A percentile compares a stretch with the other conserved stretches of the same genome.
Conservation (phyloP, 2,797 vertebrate species). For the Rhodeus uyekii region DNA sequence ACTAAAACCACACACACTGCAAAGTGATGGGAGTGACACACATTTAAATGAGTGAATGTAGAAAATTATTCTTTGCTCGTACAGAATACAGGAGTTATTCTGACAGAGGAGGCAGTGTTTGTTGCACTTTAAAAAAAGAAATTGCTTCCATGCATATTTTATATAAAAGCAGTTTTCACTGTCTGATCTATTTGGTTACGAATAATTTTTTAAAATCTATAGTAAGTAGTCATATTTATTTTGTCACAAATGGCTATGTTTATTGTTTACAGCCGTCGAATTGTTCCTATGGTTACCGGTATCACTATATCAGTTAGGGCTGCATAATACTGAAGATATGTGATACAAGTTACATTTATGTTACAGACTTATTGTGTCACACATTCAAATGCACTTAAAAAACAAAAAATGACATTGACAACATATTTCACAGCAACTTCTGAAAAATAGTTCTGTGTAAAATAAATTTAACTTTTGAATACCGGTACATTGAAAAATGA, state of each 20-base stretch:
- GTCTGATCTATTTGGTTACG: background rate
- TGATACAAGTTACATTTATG: too few species aligned
- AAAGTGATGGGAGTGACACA: background rate
- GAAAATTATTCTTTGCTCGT: background rate
- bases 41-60: background rate
- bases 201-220: background rate
- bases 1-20: conserved; percentile 18
- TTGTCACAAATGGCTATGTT: background rate
- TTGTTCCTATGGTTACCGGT: background rate
- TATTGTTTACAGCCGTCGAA: background rate
- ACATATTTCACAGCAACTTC: too few species aligned
- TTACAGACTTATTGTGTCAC: too few species aligned
- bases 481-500: background rate
- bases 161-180: conserved; percentile 1
- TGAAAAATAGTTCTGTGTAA: too few species aligned
- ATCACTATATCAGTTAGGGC: background rate
- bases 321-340: background rate
- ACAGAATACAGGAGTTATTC: background rate
- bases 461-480: background rate
- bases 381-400: too few species aligned
- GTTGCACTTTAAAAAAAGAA: too few species aligned
- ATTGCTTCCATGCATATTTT: background rate
- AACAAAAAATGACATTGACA: too few species aligned
- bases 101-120: background rate
- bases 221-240: background rate